Base-by-base conservation (phyloP, 1,140 invertebrate genomes). In the Caenorhabditis elegans region DNA sequence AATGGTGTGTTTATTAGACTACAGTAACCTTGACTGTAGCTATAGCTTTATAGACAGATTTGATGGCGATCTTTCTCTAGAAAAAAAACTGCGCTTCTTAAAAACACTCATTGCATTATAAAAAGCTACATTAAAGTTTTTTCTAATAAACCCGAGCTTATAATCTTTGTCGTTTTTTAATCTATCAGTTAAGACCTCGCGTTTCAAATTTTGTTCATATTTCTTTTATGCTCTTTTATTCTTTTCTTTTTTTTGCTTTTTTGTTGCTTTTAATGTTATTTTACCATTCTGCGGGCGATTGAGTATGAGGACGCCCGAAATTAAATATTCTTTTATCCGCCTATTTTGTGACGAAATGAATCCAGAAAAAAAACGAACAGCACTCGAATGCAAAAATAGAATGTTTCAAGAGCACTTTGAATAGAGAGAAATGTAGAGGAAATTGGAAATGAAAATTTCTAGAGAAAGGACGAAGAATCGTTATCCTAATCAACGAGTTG, bases 321-420 rank as follows among this genome's bases (percentile, higher is more conserved):
- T 70, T 70, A 34, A 70, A 43, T 70, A 70, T 70, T 39, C 34
- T 39, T 70, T 53, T 70, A 0, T n/a, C 60, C n/a, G n/a, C n/a
- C n/a, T n/a, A 39, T 70, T 70, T 36, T n/a, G 26, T 39, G 60
- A 43, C 60, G 60, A 70, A 70, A 39, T 39, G 6, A 70, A 39
- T 24, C n/a, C n/a, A n/a, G 28, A 28, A 8, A 22, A 70, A 70
- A 70, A 70, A 70, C 60, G 60, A 70, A 70, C 60, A 39, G 17
- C 34, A 39, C 34, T 60, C 15, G 15, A 24, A 17, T 10, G 26
- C 31, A 17, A 34, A 60, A 60, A 34, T 11, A 3, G 60, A 19
- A 70, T 39, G 34, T 39, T 70, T 39, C n/a, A 39, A 70, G 60
- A 43, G 10, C 34, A 70, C 34, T 70, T 39, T 39, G 11, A 70